phyloP scores from a whole-genome alignment of 2,888 invertebrate species.

The Cephalotes varians region DNA sequence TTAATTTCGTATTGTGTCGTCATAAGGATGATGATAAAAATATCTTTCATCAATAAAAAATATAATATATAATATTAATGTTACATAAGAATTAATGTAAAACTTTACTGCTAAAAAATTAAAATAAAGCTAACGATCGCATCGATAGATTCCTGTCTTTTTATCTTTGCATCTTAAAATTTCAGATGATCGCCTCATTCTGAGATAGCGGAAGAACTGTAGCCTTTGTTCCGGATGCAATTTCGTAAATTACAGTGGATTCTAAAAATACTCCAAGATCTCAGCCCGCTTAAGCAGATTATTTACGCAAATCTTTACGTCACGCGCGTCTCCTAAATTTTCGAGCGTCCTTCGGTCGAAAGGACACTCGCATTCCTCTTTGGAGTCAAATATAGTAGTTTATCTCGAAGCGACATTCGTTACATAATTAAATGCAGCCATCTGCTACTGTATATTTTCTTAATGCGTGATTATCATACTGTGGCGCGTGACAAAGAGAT shows the following conservation, averaged over 20 bases:
- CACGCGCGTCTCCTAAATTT: not conserved
- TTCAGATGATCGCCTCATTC: not conserved
- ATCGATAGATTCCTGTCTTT: not conserved
- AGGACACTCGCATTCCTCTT: not conserved
- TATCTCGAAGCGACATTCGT: not conserved
- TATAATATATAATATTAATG: not conserved
- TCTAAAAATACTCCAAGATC: conserved; percentile 14
- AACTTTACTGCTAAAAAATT: not conserved
- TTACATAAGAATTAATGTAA: not conserved
- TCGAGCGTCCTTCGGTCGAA: not conserved
- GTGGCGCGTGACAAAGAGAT: not conserved
- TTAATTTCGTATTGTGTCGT: not conserved
- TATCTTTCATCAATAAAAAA: not conserved
- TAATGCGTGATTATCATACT: not conserved
- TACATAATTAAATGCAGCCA: not conserved
- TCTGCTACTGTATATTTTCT: not conserved
- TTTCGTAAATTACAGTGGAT: not conserved
- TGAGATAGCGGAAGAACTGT: no score
- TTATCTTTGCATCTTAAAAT: not conserved
- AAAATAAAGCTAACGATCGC: not conserved
- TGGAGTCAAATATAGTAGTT: not conserved
- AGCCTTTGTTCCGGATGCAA: not conserved
- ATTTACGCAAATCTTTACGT: not conserved
- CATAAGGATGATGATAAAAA: not conserved
- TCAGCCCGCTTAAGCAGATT: not conserved